Conservation (phyloP, 2,888 invertebrate species). For the Apeira syringaria region DNA sequence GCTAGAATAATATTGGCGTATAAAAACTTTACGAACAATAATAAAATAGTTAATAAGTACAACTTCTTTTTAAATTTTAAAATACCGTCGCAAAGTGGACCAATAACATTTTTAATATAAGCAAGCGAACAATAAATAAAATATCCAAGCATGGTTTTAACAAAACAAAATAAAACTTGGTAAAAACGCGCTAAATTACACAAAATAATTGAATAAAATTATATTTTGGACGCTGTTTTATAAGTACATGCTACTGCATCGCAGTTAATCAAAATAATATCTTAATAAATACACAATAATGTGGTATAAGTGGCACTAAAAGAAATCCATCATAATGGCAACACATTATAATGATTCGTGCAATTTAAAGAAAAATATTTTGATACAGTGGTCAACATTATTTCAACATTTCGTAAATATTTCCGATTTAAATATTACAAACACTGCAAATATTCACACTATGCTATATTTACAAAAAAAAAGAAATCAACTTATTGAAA, state of each 20-base stretch:
- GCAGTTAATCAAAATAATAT: slow-evolving; percentile 41
- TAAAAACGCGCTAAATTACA: slow-evolving; percentile 26
- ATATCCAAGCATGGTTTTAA: slow-evolving; percentile 37
- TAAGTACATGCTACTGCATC: slow-evolving; percentile 62
- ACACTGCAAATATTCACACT: slow-evolving; percentile 19
- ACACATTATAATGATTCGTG: slow-evolving; percentile 2
- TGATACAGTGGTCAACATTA: slow-evolving; percentile 10
- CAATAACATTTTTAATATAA: slow-evolving; percentile 41
- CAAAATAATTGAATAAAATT: slow-evolving; percentile 24
- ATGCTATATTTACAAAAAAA: slow-evolving; percentile 28
- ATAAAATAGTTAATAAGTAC: slow-evolving; percentile 16
- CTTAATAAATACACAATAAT: slow-evolving; percentile 1
- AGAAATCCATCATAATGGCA: not conserved
- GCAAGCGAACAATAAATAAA: slow-evolving; percentile 40
- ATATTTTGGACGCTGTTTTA: slow-evolving; percentile 60
- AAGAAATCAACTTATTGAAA: slow-evolving; percentile 5
- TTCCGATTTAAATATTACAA: slow-evolving; percentile 18
- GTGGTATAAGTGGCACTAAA: not conserved
- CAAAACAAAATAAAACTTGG: slow-evolving; percentile 30
- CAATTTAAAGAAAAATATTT: slow-evolving; percentile 4
- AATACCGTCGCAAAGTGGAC: slow-evolving; percentile 36
- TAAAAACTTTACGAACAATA: slow-evolving; percentile 11
- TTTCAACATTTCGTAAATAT: slow-evolving; percentile 22
- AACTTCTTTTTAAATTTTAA: slow-evolving; percentile 9
- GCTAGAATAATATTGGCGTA: slow-evolving; percentile 23